Conservation (phyloP, 2,113 vertebrate species). For the Clupea harengus region DNA sequence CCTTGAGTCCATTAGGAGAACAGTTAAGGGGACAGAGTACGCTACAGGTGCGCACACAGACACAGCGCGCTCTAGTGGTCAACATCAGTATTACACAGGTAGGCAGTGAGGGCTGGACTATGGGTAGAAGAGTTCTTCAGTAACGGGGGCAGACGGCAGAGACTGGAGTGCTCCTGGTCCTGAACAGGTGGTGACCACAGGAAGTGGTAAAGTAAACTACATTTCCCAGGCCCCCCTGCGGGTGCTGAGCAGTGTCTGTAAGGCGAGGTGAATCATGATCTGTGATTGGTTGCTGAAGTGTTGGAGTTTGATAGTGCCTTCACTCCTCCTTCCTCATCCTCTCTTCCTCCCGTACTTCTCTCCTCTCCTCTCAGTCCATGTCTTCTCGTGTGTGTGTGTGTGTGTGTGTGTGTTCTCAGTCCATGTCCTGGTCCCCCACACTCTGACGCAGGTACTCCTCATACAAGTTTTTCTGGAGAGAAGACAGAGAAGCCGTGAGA, state of each 20-base stretch:
- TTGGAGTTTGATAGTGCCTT: neutral
- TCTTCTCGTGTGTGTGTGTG: no score
- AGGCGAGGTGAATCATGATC: no score
- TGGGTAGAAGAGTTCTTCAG: neutral
- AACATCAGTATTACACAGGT: neutral
- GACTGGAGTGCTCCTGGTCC: no score
- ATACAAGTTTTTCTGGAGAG: constrained; percentile 73
- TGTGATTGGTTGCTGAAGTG: neutral
- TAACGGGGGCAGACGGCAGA: no score
- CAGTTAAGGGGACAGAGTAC: neutral
- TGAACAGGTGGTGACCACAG: no score
- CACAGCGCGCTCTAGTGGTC: neutral
- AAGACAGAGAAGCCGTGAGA: neutral
- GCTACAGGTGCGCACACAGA: neutral
- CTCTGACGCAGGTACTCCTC: constrained; percentile 81
- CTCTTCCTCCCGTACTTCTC: neutral
- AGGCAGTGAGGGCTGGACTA: neutral
- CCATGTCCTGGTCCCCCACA: constrained; percentile 78
- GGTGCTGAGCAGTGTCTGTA: neutral
- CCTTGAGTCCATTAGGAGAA: neutral
- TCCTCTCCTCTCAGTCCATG: no score
- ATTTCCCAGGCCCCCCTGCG: no score
- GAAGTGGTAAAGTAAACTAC: no score
- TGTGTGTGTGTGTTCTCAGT: no score
- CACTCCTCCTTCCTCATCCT: neutral